Conservation (phyloP, 2,888 invertebrate genomes). For the Pimpla rufipes region DNA sequence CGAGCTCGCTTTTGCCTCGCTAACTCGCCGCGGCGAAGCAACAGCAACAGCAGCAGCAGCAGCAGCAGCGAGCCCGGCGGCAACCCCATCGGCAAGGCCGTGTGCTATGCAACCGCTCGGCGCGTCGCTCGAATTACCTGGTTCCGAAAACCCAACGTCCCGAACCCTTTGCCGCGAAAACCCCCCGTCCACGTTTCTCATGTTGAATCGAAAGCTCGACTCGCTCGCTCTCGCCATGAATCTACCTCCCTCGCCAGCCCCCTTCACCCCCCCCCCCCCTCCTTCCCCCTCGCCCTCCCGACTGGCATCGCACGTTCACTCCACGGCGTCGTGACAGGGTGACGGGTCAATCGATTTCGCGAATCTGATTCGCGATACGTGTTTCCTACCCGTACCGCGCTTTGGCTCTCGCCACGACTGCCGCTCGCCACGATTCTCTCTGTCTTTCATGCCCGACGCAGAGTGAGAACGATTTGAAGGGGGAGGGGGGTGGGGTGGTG, state of each 20-base stretch:
- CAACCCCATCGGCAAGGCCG: slow-evolving; percentile 60
- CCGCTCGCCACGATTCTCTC: background rate
- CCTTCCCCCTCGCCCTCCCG: background rate
- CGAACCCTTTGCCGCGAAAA: slow-evolving; percentile 52
- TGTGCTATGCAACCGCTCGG: slow-evolving; percentile 26
- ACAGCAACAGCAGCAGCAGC: slow-evolving; percentile 31
- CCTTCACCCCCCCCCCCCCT: background rate
- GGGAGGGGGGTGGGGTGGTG: no score
- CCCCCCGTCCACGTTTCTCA: slow-evolving; percentile 23
- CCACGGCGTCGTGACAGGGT: slow-evolving; percentile 63
- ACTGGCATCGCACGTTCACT: slow-evolving; percentile 53
- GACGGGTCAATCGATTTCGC: slow-evolving; percentile 70
- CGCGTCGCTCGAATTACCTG: slow-evolving; percentile 65
- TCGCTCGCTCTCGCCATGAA: slow-evolving; percentile 16
- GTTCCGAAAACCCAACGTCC: slow-evolving; percentile 54
- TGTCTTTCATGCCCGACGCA: slow-evolving; percentile 4
- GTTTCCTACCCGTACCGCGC: slow-evolving; percentile 20
- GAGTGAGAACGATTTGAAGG: slow-evolving; percentile 20
- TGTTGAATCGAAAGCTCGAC: slow-evolving; percentile 62
- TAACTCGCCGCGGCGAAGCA: slow-evolving; percentile 60
- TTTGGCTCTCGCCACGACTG: slow-evolving; percentile 24
- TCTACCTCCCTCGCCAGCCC: background rate
- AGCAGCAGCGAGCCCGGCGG: slow-evolving; percentile 34
- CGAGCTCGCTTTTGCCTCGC: slow-evolving; percentile 70
- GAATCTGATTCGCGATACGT: slow-evolving; percentile 64